Base-by-base conservation (phyloP, 92 coral and sea anemone species). In the Montipora capitata region DNA sequence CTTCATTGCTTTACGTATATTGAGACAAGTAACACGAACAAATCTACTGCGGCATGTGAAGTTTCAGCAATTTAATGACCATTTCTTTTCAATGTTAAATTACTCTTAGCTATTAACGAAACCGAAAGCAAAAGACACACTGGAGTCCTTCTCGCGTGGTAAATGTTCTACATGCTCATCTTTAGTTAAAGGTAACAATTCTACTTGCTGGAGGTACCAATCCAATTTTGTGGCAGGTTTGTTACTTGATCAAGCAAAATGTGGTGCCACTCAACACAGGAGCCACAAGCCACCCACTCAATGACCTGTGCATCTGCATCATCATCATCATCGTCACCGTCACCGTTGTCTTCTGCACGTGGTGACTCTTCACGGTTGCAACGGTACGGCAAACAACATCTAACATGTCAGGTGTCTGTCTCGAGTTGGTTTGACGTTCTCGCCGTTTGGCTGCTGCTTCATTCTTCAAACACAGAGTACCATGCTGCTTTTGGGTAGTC, bases 401-500 rank as follows among this genome's bases (percentile, higher is more conserved):
- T 78, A 58, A 63, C 62, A 2, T 7, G 75, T 42, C 76, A 63
- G 85, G 7, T 42, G 17, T 65, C 74, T 43, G 64, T 17, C 76
- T 48, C 49, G 7, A 65, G 2, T 80, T 67, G 4, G 45, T 67
- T 16, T 13, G 72, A 79, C 35, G n/a, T 65, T 61, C 84, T 63
- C 65, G 17, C 40, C 42, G 77, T 17, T 44, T 13, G n/a, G n/a
- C 56, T 71, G 42, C 17, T 44, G 35, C 35, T 17, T 76, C 68
- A 40, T 88, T 94, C 83, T 85, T 85, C 14, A 94, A 73, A 62
- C 85, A 80, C 58, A 94, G 59, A 2, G 87, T 18, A 1, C 39
- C 67, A 44, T 91, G 96, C 41, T 79, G 81, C 48, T 85, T 88
- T 73, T 94, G 94, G 59, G 94, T 79, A 9, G 94, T 56, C 90